phyloP scores from a whole-genome alignment of 2,888 invertebrate species.

The Tuta absoluta region DNA sequence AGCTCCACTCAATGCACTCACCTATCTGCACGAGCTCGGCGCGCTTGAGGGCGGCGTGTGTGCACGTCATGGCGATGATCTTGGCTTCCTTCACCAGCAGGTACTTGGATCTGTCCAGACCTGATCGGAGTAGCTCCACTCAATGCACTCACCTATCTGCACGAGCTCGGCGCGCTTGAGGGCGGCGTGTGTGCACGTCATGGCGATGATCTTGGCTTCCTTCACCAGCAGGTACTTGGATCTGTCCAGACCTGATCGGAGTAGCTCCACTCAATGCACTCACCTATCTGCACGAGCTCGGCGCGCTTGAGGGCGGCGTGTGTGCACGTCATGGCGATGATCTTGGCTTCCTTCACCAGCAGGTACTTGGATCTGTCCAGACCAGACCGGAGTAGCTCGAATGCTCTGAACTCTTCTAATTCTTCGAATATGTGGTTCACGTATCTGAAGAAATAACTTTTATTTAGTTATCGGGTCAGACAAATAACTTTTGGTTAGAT shows the following conservation, averaged over 20 bases:
- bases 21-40: conserved; percentile 97
- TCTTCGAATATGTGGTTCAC: conserved; percentile 98
- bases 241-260: not conserved
- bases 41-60: conserved; percentile 98
- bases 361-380: conserved; percentile 97
- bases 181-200: conserved; percentile 99
- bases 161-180: conserved; percentile 97
- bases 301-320: conserved; percentile 98
- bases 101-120: no score
- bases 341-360: conserved; percentile 98
- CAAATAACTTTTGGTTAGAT: no score
- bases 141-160: conserved; percentile 85
- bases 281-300: conserved; percentile 96
- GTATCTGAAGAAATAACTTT: conserved; percentile 79
- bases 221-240: conserved; percentile 98
- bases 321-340: conserved; percentile 99
- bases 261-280: conserved; percentile 39
- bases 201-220: conserved; percentile 99
- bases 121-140: no score
- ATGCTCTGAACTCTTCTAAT: conserved; percentile 98
- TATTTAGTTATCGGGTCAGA: no score
- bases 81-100: conserved; percentile 69
- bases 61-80: conserved; percentile 99
- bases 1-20: conserved; percentile 50
- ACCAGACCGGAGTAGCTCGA: conserved; percentile 97